phyloP scores from a whole-genome alignment of 1,140 invertebrate genomes.

The Macrocentrus cingulum region DNA sequence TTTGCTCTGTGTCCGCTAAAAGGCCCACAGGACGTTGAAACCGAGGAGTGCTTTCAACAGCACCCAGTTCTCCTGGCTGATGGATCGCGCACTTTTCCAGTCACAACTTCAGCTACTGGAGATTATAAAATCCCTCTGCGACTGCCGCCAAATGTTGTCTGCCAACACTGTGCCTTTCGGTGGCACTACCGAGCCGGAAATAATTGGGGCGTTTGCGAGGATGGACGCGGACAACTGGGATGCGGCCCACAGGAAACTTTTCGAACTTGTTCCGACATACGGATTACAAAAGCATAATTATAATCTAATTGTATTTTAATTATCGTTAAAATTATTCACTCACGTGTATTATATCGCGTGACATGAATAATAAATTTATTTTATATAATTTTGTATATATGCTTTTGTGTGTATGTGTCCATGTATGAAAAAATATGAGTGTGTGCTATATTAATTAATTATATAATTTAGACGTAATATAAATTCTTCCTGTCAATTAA shows the following conservation, averaged over 20 bases:
- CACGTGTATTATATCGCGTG: too few species aligned
- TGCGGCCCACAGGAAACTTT: slow-evolving; percentile 70
- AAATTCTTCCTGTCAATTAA: too few species aligned
- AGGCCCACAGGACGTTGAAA: slow-evolving; percentile 53
- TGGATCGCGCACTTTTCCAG: slow-evolving; percentile 28
- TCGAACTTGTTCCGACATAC: slow-evolving; percentile 68
- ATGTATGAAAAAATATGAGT: too few species aligned
- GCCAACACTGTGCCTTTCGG: slow-evolving; percentile 64
- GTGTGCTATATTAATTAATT: too few species aligned
- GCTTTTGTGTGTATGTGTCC: too few species aligned
- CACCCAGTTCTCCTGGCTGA: slow-evolving; percentile 62
- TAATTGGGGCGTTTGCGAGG: slow-evolving; percentile 61
- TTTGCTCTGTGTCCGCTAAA: slow-evolving; percentile 63
- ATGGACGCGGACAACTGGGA: slow-evolving; percentile 57
- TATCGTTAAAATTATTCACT: too few species aligned
- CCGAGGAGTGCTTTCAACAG: slow-evolving; percentile 64
- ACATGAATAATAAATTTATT: too few species aligned
- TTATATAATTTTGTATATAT: too few species aligned
- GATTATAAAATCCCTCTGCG: neutral
- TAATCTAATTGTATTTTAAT: too few species aligned
- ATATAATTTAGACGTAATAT: too few species aligned
- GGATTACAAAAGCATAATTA: slow-evolving; percentile 46
- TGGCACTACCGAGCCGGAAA: slow-evolving; percentile 63
- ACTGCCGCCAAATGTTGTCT: neutral
- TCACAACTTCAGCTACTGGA: neutral